phyloP scores from a whole-genome alignment of 2,888 invertebrate species.

The Vannuccia rotundouncinata region DNA sequence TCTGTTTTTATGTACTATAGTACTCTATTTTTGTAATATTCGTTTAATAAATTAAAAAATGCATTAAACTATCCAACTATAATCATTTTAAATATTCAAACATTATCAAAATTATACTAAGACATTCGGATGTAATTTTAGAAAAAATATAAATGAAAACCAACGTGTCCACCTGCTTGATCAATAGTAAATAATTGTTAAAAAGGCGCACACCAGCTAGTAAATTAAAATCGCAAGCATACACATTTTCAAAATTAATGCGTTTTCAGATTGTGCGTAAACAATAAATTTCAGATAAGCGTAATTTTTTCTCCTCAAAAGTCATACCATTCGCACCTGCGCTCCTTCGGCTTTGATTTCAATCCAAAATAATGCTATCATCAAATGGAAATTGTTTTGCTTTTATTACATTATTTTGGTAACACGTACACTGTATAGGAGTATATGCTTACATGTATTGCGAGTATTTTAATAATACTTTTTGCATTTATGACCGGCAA shows the following conservation, averaged over 20 bases:
- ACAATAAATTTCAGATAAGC: too few relatives aligned
- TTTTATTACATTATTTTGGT: conserved; percentile 23
- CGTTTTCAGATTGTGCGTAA: too few relatives aligned
- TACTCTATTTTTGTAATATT: not conserved
- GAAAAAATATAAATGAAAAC: conserved; percentile 25
- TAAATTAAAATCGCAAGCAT: too few relatives aligned
- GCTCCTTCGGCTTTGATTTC: too few relatives aligned
- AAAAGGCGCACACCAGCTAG: not conserved
- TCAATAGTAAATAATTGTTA: not conserved
- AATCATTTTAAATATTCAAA: not conserved
- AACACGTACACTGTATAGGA: too few relatives aligned
- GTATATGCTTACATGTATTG: not conserved
- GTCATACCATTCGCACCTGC: too few relatives aligned
- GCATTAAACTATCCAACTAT: conserved; percentile 2
- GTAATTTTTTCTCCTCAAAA: too few relatives aligned
- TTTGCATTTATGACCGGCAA: not conserved
- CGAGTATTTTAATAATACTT: not conserved
- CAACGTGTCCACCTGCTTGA: not conserved
- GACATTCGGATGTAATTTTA: not conserved
- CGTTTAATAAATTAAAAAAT: conserved; percentile 6
- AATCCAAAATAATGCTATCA: not conserved
- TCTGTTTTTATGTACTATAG: conserved; percentile 5
- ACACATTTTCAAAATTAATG: too few relatives aligned
- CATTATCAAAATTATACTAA: conserved; percentile 3
- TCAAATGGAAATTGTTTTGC: not conserved